A percentile compares a stretch with the other conserved stretches of the same genome.
Evolutionary conservation across 2,113 vertebrate species (phyloP).

Genomic region (Rutilus rutilus): DNA sequence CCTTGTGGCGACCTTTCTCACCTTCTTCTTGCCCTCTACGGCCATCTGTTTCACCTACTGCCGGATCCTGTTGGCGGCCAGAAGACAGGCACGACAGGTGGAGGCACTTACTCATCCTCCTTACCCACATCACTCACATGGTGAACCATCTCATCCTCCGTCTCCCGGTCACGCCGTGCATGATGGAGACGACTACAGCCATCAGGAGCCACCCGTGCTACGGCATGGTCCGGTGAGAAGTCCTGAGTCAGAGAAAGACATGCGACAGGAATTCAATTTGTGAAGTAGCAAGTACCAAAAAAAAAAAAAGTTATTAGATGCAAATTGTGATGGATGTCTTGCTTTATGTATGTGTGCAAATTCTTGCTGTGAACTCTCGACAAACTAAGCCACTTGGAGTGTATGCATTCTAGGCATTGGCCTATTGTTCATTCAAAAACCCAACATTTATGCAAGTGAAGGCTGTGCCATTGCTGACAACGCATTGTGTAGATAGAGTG

Average conservation of each 20-base stretch:
- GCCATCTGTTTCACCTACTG: conserved; percentile 99
- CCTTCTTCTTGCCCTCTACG: conserved; percentile 91
- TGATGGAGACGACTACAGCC: conserved; percentile 71
- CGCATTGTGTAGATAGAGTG: background rate
- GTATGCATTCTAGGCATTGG: background rate
- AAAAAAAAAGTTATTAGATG: background rate
- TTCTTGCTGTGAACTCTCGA: background rate
- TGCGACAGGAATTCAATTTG: background rate
- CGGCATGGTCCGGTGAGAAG: conserved; percentile 71
- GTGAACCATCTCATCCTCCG: conserved; percentile 77
- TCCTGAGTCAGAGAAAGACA: conserved; percentile 1
- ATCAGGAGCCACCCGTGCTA: conserved; percentile 66
- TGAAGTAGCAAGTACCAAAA: background rate
- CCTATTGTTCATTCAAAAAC: background rate
- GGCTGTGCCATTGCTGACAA: background rate
- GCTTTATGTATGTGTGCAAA: background rate
- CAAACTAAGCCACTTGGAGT: background rate
- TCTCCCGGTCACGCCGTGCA: conserved; percentile 64
- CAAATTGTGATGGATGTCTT: background rate
- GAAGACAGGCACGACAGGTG: conserved; percentile 89
- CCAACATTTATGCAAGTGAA: conserved; percentile 3
- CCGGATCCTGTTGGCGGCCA: conserved; percentile 88
- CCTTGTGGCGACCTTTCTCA: conserved; percentile 89
- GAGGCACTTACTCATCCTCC: conserved; percentile 83
- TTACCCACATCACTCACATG: conserved; percentile 69